Base-by-base conservation (phyloP, 2,888 invertebrate species). In the Drosophila atroscutellata region DNA sequence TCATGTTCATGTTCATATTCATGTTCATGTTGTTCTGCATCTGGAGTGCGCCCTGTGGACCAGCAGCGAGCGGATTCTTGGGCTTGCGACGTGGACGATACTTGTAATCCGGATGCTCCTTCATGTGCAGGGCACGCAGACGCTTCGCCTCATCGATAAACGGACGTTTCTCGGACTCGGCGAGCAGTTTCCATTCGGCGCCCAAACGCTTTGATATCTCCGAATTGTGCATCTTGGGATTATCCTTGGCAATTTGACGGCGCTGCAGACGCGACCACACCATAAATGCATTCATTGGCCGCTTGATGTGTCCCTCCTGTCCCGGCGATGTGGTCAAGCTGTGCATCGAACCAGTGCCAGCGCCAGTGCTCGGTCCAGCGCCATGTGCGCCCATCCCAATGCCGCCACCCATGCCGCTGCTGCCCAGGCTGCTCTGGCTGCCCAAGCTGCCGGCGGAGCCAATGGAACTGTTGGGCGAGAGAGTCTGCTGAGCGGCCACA, bases 281-380 rank as follows among this genome's bases (percentile, higher is more conserved):
- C 98, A 99, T 99, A 94, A 99, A 99, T 0, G 99, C 98, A 94
- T 99, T 99, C 99, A 99, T 99, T 3, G 99, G 99, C 26, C 99
- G 94, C 93, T 99, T 99, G 91, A 99, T 98, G 93, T 98, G 98
- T 13, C 95, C 96, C 86, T 96, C 96, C 74, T 93, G 93, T 0
- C 93, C 93, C 0, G 93, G 93, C 1, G 93, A 92, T 15, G 92
- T 92, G 54, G 91, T 83, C 83, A 92, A 83, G 45, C 90, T 89
- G 69, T 91, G 91, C 70, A 81, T 82, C 20, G 77, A 65, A 2
- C 82, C 74, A 32, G 74, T 70, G 51, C 67, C 66, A 15, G 62
- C 55, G 8, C 67, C 69, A 2, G 58, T 4, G 34, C 67, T 61
- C n/a, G 50, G n/a, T 20, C 68, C 69, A n/a, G 57, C 36, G 26